These are phyloP conservation scores for Schizopygopsis malacanthus DNA, from an alignment of 2,797 vertebrate genomes.

Conservation along the genomic window DNA sequence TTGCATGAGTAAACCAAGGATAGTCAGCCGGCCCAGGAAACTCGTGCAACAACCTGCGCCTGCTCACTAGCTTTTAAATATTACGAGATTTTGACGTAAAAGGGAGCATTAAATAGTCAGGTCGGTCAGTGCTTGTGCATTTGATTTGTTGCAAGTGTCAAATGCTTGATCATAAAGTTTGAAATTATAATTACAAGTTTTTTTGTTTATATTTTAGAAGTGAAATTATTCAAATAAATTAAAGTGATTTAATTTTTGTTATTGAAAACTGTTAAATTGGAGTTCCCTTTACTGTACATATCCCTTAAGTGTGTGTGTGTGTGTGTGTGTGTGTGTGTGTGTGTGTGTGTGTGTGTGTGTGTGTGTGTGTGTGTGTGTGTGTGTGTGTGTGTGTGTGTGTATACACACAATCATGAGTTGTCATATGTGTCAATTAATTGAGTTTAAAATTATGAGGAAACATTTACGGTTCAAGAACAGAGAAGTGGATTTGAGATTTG, in stretches of 20 bases:
- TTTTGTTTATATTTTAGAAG: background rate
- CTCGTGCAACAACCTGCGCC: conserved; percentile 41
- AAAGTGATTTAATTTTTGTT: background rate
- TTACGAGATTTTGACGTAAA: conserved; percentile 22
- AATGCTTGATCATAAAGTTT: background rate
- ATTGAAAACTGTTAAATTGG: background rate
- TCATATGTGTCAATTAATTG: background rate
- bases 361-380: too few relatives aligned
- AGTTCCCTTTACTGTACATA: background rate
- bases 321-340: too few relatives aligned
- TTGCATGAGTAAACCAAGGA: conserved; percentile 57
- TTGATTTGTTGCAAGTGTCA: conserved; percentile 9
- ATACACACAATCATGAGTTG: too few relatives aligned
- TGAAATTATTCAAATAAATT: background rate
- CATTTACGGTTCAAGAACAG: background rate
- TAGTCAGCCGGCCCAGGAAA: conserved; percentile 48
- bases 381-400: too few relatives aligned
- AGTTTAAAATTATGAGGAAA: background rate
- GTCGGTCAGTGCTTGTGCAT: conserved; percentile 20
- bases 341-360: too few relatives aligned
- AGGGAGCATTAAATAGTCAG: conserved; percentile 8
- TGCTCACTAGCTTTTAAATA: conserved; percentile 34
- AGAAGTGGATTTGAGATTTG: background rate
- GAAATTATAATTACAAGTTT: background rate
- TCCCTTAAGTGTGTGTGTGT: too few relatives aligned